Evolutionary conservation across 1,140 invertebrate genomes (phyloP), one percentile per base, ranked within the genome.

Genomic region (Drosophila miranda): DNA sequence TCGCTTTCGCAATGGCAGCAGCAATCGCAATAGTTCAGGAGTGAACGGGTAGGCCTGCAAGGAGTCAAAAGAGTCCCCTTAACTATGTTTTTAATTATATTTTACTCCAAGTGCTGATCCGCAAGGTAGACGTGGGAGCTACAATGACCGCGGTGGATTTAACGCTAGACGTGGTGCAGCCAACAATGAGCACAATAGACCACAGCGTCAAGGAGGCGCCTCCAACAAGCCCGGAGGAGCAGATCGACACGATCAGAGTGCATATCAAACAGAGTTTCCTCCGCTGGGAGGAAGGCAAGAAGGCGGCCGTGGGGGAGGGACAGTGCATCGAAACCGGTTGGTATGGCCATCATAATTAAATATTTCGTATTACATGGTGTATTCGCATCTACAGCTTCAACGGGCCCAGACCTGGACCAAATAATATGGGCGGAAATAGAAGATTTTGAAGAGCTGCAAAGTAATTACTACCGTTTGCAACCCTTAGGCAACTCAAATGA

Each of bases 41-140:
- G 42, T 67, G 4, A 84, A 57, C 34, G 83, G 80, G 80, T 84
- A 28, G 43, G 44, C 7, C n/a, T 42, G 30, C 30, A 9, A 30
- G 30, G 30, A 8, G 28, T 30, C 28, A 8, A 7, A 30, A 8
- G 30, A 8, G 28, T 30, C 9, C 6, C 11, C 21, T 8, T 8
- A 43, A 11, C 0, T 45, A 19, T 13, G 2, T 28, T 16, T 30
- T 14, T 43, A 23, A 30, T 42, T 19, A 11, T 19, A 38, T 49
- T 19, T 7, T 30, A 23, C 42, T 38, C 51, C 2, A 6, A 79
- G 80, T 51, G 52, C 61, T 13, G 63, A 38, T 58, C 42, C 61
- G 9, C 78, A 68, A 42, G 92, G 83, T 55, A 81, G 92, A 41
- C 83, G 91, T 1, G 87, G 91, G 50, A 81, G 84, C 41, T 91